Percentiles rank a stretch among this genome's conserved stretches.
phyloP scores from a whole-genome alignment of 2,888 invertebrate genomes.

The Steinernema scapterisci region DNA sequence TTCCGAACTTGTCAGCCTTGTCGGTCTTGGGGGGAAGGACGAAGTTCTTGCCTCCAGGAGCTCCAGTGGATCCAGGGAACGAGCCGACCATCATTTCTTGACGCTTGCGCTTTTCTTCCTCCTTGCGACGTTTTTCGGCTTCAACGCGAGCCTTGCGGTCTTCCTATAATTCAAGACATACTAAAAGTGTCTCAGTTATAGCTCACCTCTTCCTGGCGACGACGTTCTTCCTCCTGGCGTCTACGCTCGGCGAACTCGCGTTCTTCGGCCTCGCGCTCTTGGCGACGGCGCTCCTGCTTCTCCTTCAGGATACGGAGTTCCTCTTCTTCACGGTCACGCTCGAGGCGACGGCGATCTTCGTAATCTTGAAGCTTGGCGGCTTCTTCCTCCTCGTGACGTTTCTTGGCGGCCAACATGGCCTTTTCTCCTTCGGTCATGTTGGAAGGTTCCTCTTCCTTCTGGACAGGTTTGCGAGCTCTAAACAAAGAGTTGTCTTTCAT shows the following conservation, averaged over 20 bases:
- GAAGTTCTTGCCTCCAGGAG: slow-evolving; percentile 62
- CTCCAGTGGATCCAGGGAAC: slow-evolving; percentile 38
- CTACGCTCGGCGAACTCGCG: slow-evolving; percentile 58
- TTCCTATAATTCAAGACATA: slow-evolving; percentile 45
- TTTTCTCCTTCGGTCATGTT: slow-evolving; percentile 60
- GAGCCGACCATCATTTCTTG: slow-evolving; percentile 41
- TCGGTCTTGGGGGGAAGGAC: slow-evolving; percentile 52
- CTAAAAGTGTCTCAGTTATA: not conserved
- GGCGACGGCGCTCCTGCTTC: slow-evolving; percentile 77
- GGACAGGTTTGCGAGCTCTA: slow-evolving; percentile 22
- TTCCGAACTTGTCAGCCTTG: slow-evolving; percentile 70
- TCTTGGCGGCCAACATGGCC: slow-evolving; percentile 63
- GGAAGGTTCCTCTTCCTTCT: slow-evolving; percentile 36
- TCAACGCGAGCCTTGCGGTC: slow-evolving; percentile 58
- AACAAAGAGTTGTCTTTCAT: not conserved
- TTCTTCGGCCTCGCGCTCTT: slow-evolving; percentile 61
- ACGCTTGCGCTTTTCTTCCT: slow-evolving; percentile 62
- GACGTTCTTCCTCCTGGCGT: slow-evolving; percentile 60
- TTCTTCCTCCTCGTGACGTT: slow-evolving; percentile 66
- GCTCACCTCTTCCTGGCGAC: slow-evolving; percentile 57
- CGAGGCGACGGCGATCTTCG: slow-evolving; percentile 57
- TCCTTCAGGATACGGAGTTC: slow-evolving; percentile 30
- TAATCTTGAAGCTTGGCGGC: slow-evolving; percentile 65
- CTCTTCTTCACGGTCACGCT: slow-evolving; percentile 69
- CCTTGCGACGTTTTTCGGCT: slow-evolving; percentile 57